A percentile compares a stretch with the other conserved stretches of the same genome.
These are phyloP conservation scores for Tympanoctomys barrerae DNA, from an alignment of 2,797 vertebrate species.

Conservation along the genomic window DNA sequence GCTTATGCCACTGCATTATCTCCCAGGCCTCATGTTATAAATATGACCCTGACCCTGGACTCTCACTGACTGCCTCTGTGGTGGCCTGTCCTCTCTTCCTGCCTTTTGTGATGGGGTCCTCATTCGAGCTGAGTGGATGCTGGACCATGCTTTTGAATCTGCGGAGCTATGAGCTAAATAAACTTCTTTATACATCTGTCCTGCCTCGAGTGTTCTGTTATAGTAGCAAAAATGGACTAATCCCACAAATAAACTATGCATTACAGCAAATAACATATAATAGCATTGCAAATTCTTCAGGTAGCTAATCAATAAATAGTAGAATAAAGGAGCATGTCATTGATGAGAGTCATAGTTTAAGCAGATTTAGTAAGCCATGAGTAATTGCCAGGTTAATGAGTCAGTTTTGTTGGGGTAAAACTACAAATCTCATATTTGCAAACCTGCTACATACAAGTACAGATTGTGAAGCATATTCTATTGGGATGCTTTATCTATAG, in stretches of 20 bases:
- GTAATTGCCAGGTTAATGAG: background rate
- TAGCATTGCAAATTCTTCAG: background rate
- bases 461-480: background rate
- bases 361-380: slow-evolving; percentile 7
- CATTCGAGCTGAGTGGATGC: background rate
- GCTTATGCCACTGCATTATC: too few relatives aligned
- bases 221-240: background rate
- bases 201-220: background rate
- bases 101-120: background rate
- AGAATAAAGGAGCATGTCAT: background rate
- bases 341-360: slow-evolving; percentile 9
- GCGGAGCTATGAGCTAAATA: background rate
- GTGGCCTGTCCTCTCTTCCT: background rate
- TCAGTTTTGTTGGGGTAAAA: slow-evolving; percentile 37
- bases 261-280: background rate
- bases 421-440: slow-evolving; percentile 30
- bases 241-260: background rate
- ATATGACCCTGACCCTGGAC: background rate
- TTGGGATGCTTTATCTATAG: background rate
- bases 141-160: background rate
- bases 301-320: background rate
- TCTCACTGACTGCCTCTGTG: background rate
- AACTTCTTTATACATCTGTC: background rate
- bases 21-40: background rate
- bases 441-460: background rate